Conservation (phyloP, 2,113 vertebrate species). For the Neogale vison region DNA sequence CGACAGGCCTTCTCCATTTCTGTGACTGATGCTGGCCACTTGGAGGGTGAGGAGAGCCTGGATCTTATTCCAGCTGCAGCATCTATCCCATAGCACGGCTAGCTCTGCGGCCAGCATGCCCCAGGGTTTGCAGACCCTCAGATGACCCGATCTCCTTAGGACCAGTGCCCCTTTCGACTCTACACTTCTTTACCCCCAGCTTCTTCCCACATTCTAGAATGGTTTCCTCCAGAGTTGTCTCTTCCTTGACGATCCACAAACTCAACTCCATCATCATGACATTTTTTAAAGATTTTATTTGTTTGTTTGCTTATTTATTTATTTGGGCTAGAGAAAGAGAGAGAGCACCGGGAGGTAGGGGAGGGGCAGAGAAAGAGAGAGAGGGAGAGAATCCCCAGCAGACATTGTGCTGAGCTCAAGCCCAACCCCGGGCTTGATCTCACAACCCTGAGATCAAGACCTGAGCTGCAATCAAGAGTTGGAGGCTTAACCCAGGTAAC, state of each 20-base stretch:
- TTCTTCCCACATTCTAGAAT: neutral
- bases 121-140: neutral
- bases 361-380: too few relatives aligned
- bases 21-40: neutral
- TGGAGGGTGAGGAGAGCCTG: neutral
- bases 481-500: too few relatives aligned
- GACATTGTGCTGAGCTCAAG: too few relatives aligned
- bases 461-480: too few relatives aligned
- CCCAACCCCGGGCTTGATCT: too few relatives aligned
- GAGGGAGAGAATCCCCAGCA: too few relatives aligned
- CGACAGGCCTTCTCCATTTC: neutral
- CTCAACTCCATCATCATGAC: neutral
- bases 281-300: neutral
- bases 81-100: neutral
- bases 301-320: too few relatives aligned
- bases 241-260: neutral
- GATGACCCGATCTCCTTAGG: neutral
- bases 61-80: neutral
- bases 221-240: neutral
- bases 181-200: fast-evolving
- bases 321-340: too few relatives aligned
- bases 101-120: neutral
- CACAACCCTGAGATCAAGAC: too few relatives aligned
- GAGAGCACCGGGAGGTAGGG: too few relatives aligned
- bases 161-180: neutral